Evolutionary conservation across 2,797 vertebrate genomes (phyloP).

Genomic region (Glyptemys insculpta): DNA sequence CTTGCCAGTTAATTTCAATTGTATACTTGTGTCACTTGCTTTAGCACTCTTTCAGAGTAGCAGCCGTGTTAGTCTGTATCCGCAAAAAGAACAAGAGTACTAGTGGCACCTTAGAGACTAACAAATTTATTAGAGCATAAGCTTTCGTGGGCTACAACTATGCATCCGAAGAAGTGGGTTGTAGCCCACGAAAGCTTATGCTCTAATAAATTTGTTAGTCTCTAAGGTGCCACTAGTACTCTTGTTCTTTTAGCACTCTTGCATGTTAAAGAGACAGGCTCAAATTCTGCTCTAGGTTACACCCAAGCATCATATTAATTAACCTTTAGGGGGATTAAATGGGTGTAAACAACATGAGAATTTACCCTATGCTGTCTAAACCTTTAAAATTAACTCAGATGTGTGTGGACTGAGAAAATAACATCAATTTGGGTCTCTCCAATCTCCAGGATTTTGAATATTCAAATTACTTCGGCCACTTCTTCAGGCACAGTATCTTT

Average conservation of each 20-base stretch:
- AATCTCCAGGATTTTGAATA: constrained; percentile 43
- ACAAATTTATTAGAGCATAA: too few relatives aligned
- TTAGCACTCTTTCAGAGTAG: background rate
- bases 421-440: constrained; percentile 38
- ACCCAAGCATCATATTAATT: background rate
- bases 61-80: too few relatives aligned
- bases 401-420: constrained; percentile 38
- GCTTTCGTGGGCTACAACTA: too few relatives aligned
- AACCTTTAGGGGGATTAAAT: background rate
- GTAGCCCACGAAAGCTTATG: too few relatives aligned
- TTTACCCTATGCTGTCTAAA: constrained; percentile 37
- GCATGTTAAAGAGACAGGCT: constrained; percentile 11
- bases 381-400: constrained; percentile 47
- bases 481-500: background rate
- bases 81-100: too few relatives aligned
- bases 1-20: background rate
- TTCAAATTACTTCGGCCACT: background rate
- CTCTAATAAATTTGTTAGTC: too few relatives aligned
- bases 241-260: constrained; percentile 15
- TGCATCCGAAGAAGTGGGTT: too few relatives aligned
- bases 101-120: too few relatives aligned
- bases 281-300: background rate
- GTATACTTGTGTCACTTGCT: background rate
- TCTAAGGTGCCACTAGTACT: too few relatives aligned
- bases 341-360: constrained; percentile 49